Evolutionary conservation across 2,113 vertebrate genomes (phyloP).

Genomic region (Thunnus thynnus): DNA sequence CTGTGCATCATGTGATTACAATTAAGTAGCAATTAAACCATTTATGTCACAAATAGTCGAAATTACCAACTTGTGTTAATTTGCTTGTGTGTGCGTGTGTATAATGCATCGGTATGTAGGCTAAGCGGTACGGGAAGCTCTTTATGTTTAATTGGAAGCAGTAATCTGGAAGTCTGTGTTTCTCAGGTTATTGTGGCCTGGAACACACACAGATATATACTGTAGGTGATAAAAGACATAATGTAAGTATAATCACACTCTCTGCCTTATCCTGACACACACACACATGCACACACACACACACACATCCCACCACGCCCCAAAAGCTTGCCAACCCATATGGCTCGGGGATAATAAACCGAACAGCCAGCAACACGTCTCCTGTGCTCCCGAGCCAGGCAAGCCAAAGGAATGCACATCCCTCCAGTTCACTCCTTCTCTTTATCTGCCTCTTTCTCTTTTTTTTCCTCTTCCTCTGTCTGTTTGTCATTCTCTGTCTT

Average conservation of each 20-base stretch:
- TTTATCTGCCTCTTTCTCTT: conserved; percentile 57
- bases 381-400: conserved; percentile 71
- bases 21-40: conserved; percentile 42
- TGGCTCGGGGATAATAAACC: conserved; percentile 81
- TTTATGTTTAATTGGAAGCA: conserved; percentile 64
- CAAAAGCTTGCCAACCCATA: conserved; percentile 76
- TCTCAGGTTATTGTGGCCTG: conserved; percentile 63
- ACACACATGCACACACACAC: conserved; percentile 26
- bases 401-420: conserved; percentile 78
- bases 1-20: conserved; percentile 38
- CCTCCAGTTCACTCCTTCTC: conserved; percentile 64
- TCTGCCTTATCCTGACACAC: conserved; percentile 38
- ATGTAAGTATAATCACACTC: conserved; percentile 65
- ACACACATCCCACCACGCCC: conserved; percentile 65
- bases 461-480: conserved; percentile 46
- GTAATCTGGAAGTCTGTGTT: conserved; percentile 65
- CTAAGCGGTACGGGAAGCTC: conserved; percentile 52
- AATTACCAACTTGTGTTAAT: conserved; percentile 59
- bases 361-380: conserved; percentile 80
- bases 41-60: conserved; percentile 43
- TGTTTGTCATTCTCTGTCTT: conserved; percentile 70
- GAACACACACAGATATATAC: conserved; percentile 61
- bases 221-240: conserved; percentile 69
- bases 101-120: conserved; percentile 26
- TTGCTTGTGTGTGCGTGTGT: conserved; percentile 43